phyloP scores from a whole-genome alignment of 2,888 invertebrate species.

The Spilarctia lutea region DNA sequence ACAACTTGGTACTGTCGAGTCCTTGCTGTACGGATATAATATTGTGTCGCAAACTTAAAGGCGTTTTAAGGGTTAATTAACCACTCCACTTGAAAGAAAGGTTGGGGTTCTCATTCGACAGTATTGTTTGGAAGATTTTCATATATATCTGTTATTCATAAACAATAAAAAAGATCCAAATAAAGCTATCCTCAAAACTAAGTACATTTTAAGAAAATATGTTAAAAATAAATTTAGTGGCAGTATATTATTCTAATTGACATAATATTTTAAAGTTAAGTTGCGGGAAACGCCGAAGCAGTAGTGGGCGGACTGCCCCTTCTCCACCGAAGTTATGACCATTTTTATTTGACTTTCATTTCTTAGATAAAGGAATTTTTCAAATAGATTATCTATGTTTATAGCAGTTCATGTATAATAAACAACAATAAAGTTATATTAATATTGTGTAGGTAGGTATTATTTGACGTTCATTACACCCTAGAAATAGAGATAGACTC shows the following conservation, averaged over 20 bases:
- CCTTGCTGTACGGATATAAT: not conserved
- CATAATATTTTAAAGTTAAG: not conserved
- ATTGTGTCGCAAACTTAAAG: not conserved
- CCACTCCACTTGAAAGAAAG: not conserved
- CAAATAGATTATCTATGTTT: not conserved
- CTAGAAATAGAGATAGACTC: no score
- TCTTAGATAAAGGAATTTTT: not conserved
- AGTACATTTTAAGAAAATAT: not conserved
- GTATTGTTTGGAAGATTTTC: no score
- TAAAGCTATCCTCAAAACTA: not conserved
- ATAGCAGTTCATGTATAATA: not conserved
- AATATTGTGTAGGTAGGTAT: not conserved
- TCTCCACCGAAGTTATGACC: not conserved
- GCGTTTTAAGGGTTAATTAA: not conserved
- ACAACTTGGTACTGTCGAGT: constrained; percentile 23
- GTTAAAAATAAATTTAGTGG: not conserved
- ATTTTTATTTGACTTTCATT: not conserved
- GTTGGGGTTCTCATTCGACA: not conserved
- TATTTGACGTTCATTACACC: no score
- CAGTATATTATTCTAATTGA: not conserved
- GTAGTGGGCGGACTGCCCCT: not conserved
- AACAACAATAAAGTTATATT: not conserved
- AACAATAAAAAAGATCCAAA: no score
- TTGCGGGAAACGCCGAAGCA: not conserved
- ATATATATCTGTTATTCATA: no score